phyloP scores from a whole-genome alignment of 1,140 invertebrate genomes.

The Copidosoma floridanum region DNA sequence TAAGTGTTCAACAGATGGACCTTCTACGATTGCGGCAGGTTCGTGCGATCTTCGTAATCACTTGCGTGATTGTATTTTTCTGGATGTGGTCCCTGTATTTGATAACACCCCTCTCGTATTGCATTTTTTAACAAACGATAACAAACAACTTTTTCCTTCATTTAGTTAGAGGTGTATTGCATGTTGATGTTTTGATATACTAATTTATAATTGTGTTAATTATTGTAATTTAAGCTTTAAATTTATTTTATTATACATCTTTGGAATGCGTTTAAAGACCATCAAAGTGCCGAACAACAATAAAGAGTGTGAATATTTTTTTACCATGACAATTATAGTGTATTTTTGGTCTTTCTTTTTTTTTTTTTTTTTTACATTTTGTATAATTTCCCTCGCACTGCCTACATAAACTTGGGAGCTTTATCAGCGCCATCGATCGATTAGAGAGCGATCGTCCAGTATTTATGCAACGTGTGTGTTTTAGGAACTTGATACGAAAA shows the following conservation, averaged over 20 bases:
- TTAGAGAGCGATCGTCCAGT: neutral
- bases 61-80: conserved; percentile 37
- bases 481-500: conserved; percentile 47
- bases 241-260: conserved; percentile 7
- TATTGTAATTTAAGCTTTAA: too few species aligned
- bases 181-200: conserved; percentile 2
- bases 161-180: neutral
- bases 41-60: conserved; percentile 38
- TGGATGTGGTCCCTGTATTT: conserved; percentile 36
- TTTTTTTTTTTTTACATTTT: too few species aligned
- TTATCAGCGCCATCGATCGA: too few species aligned
- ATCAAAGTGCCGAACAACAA: conserved; percentile 2
- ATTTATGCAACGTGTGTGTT: conserved; percentile 33
- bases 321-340: neutral
- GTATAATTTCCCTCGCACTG: too few species aligned
- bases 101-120: conserved; percentile 21
- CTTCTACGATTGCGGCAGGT: conserved; percentile 57
- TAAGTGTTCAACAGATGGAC: conserved; percentile 40
- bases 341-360: too few species aligned
- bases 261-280: conserved; percentile 4
- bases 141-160: neutral
- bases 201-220: conserved; percentile 3
- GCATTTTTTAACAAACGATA: neutral
- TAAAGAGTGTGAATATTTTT: conserved; percentile 13
- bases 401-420: too few species aligned